These are phyloP conservation scores for Artemisiospiza belli DNA, from an alignment of 2,113 vertebrate species.

Conservation along the genomic window DNA sequence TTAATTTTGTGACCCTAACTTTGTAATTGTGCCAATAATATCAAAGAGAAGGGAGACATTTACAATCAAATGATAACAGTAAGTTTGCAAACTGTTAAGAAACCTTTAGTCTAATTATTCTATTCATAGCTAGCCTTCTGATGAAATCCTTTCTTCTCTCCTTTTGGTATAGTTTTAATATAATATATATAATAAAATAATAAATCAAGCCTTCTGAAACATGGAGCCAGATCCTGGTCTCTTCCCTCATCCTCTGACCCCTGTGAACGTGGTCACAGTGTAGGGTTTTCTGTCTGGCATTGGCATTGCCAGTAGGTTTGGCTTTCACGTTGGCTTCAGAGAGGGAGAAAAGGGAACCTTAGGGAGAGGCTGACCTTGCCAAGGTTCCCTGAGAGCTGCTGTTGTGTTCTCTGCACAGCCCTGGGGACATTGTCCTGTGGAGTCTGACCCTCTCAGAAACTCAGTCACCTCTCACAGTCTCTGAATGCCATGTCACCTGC, in stretches of 20 bases:
- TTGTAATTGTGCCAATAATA: slow-evolving; percentile 28
- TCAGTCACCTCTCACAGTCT: not conserved
- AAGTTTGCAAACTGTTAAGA: slow-evolving; percentile 15
- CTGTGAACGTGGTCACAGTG: no score
- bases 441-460: not conserved
- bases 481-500: fast-evolving
- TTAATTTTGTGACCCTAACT: slow-evolving; percentile 28
- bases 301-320: not conserved
- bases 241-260: no score
- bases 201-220: no score
- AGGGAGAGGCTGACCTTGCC: not conserved
- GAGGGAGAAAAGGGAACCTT: not conserved
- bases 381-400: not conserved
- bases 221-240: no score
- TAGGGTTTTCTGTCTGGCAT: not conserved
- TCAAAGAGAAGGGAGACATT: slow-evolving; percentile 4
- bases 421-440: not conserved
- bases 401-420: not conserved
- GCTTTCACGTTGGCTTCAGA: not conserved
- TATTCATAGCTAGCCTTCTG: no score
- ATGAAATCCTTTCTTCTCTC: no score
- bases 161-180: no score
- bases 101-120: not conserved
- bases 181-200: no score
- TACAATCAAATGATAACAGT: not conserved